Evolutionary conservation across 1,140 invertebrate species (phyloP), one percentile per base, ranked within the genome.

Genomic region (Drosophila pseudoananassae): DNA sequence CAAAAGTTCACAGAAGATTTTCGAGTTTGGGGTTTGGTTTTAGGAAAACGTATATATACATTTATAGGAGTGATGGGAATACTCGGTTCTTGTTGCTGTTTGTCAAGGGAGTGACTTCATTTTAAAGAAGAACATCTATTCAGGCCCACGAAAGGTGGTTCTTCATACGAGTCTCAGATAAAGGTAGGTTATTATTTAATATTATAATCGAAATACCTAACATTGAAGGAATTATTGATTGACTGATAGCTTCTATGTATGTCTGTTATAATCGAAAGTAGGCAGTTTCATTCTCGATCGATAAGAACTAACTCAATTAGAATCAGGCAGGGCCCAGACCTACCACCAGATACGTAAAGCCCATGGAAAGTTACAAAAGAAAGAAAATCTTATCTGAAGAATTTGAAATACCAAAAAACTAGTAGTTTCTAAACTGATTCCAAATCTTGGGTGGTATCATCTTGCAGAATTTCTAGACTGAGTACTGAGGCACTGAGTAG

Each of bases 271-370:
- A 68, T 68, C 31, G 66, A 69, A 69, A 69, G 50, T 69, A 52
- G 56, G 50, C 10, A 69, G 69, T 69, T 56, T n/a, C 10, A 27
- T 63, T 33, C 7, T 9, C 9, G 53, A 29, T 14, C 52, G 66
- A 69, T 69, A 69, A 69, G 25, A 40, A 33, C n/a, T 33, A 56
- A 69, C 40, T 69, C 63, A 68, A 69, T 69, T 69, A 69, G 31
- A 43, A 43, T 9, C 15, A 43, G 14, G 5, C 40, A 43, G n/a
- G 2, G 33, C 31, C 31, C 31, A 9, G 31, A 8, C 14, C 38
- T 4, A 3, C 31, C 2, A 1, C 38, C 38, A 40, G 38, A 40
- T 4, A 14, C 38, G 14, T 40, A 40, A 40, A 20, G 17, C 58
- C 49, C 50, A 23, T 61, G 66, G 66, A 69, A 69, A 69, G 50